These are phyloP conservation scores for Andrena hattorfiana DNA, from an alignment of 2,888 invertebrate species.

Conservation along the genomic window DNA sequence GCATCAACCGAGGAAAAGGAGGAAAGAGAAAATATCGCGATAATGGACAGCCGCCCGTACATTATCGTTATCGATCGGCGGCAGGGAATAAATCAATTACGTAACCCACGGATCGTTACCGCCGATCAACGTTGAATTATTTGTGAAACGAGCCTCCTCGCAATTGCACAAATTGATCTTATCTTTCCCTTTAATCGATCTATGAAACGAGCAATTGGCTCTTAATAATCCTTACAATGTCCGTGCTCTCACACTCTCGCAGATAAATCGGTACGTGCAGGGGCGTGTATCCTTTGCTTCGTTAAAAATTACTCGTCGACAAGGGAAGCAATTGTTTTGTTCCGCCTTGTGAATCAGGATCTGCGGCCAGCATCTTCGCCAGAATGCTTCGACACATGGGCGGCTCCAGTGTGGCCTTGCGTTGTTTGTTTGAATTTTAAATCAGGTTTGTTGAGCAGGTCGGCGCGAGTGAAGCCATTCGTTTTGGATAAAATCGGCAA, in stretches of 20 bases:
- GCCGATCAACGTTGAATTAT: neutral
- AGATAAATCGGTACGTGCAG: neutral
- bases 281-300: neutral
- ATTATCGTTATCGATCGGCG: slow-evolving; percentile 46
- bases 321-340: neutral
- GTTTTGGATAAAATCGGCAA: neutral
- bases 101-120: slow-evolving; percentile 26
- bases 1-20: slow-evolving; percentile 47
- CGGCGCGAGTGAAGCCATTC: neutral
- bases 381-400: too few species aligned
- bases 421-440: neutral
- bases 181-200: neutral
- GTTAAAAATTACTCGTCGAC: neutral
- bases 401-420: too few species aligned
- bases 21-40: slow-evolving; percentile 54
- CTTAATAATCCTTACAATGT: neutral
- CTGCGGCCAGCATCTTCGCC: too few species aligned
- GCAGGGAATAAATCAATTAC: slow-evolving; percentile 50
- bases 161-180: neutral
- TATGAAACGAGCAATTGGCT: neutral
- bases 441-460: neutral
- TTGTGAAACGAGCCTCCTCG: neutral
- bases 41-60: slow-evolving; percentile 40
- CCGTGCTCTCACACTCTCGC: neutral
- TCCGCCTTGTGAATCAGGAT: too few species aligned